Percentiles rank a stretch among this genome's conserved stretches.
These are phyloP conservation scores for Tortrix viridana DNA, from an alignment of 2,888 invertebrate species.

Conservation along the genomic window DNA sequence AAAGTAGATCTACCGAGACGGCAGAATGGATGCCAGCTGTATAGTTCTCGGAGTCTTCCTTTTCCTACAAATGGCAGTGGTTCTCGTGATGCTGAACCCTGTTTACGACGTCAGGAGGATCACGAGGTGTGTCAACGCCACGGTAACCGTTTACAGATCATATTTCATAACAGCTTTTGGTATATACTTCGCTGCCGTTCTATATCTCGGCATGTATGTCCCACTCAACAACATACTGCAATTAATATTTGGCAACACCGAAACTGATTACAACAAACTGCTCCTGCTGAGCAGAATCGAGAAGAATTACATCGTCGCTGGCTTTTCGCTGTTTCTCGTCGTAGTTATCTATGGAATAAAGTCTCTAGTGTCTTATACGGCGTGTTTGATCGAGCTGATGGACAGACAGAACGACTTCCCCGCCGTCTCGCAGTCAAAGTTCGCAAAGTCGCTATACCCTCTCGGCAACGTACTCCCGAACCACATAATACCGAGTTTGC, in stretches of 20 bases:
- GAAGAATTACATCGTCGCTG: constrained; percentile 68
- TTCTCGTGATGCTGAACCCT: constrained; percentile 68
- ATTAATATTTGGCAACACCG: constrained; percentile 50
- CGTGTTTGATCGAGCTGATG: constrained; percentile 53
- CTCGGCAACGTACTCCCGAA: constrained; percentile 28
- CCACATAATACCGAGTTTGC: constrained; percentile 57
- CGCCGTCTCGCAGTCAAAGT: constrained; percentile 37
- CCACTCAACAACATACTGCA: constrained; percentile 60
- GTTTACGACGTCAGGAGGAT: constrained; percentile 62
- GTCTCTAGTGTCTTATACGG: constrained; percentile 59
- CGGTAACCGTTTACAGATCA: constrained; percentile 47
- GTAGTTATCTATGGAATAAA: constrained; percentile 63
- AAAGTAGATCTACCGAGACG: constrained; percentile 24
- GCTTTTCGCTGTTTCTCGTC: constrained; percentile 70
- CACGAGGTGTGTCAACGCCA: constrained; percentile 49
- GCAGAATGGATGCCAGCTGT: constrained; percentile 63
- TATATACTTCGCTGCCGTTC: constrained; percentile 58
- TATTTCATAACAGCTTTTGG: constrained; percentile 46
- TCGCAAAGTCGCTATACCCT: constrained; percentile 36
- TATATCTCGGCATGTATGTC: constrained; percentile 66
- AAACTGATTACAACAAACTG: constrained; percentile 58
- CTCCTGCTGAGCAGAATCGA: constrained; percentile 58
- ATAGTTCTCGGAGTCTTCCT: constrained; percentile 57
- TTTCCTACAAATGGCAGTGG: constrained; percentile 64
- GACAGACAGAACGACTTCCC: constrained; percentile 45